A percentile compares a stretch with the other conserved stretches of the same genome.
phyloP scores from a whole-genome alignment of 1,140 invertebrate genomes.

The Orussus abietinus region DNA sequence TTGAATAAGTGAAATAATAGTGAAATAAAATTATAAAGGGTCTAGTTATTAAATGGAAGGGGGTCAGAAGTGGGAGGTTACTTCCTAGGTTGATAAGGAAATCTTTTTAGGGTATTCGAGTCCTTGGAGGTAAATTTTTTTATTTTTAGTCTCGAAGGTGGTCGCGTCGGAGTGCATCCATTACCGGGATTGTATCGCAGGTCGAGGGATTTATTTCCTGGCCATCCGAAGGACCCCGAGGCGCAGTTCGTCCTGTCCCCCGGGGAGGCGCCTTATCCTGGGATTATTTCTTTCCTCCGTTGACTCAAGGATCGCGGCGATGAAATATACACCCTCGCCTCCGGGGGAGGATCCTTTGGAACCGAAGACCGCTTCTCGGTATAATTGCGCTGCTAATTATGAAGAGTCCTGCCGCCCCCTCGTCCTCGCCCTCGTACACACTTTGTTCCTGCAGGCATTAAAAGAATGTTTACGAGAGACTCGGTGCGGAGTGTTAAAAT shows the following conservation, averaged over 20 bases:
- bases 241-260: slow-evolving; percentile 13
- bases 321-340: slow-evolving; percentile 34
- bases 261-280: slow-evolving; percentile 18
- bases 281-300: slow-evolving; percentile 32
- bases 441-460: slow-evolving; percentile 13
- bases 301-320: slow-evolving; percentile 35
- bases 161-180: no score
- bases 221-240: no score
- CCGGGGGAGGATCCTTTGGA: slow-evolving; percentile 18
- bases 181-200: no score
- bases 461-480: slow-evolving; percentile 36
- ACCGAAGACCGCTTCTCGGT: slow-evolving; percentile 25
- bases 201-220: no score
- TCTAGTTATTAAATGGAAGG: no score
- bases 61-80: no score
- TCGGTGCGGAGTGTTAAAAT: slow-evolving; percentile 29
- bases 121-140: no score
- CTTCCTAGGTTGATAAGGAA: no score
- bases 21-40: no score
- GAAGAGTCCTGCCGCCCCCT: slow-evolving; percentile 3
- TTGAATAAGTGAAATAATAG: no score
- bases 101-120: no score
- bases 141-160: no score
- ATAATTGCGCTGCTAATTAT: slow-evolving; percentile 45
- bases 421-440: slow-evolving; percentile 6